Base-by-base conservation (phyloP, 23 tunicate species). In the Pegea sp. region DNA sequence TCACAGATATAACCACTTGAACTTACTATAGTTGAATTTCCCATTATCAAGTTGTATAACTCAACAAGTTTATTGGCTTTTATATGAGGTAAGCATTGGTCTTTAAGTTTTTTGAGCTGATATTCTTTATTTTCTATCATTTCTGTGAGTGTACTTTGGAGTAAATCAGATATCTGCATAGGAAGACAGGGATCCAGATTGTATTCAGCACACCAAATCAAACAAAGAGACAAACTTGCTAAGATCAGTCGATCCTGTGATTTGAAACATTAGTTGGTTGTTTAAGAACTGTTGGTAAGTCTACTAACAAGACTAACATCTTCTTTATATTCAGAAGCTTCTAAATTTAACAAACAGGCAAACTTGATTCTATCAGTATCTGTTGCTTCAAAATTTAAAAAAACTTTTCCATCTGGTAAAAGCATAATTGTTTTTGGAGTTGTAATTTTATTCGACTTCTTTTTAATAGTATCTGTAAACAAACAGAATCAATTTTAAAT, bases 191-290 rank as follows among this genome's bases (percentile, higher is more conserved):
- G 33, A 60, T 44, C 53, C 53, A 60, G 54, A 5, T 55, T 42
- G 32, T 67, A 67, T 27, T 38, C 73, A 19, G 73, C 73, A 30
- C 73, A 67, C 64, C 64, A 58, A n/a, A 67, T 31, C 7, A 67
- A 22, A 8, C 38, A 24, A 32, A 67, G 13, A 29, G 61, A 57
- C 48, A 67, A 30, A 58, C 60, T 48, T 23, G 48, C 31, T 30
- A 67, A 27, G 53, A 48, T 22, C 30, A 67, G 49, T 56, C 26
- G 13, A 3, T 56, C 27, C 42, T 56, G 7, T 27, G 2, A n/a
- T n/a, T n/a, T n/a, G n/a, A n/a, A n/a, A n/a, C n/a, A n/a, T n/a
- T n/a, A n/a, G n/a, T n/a, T n/a, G n/a, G n/a, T n/a, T n/a, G n/a
- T n/a, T n/a, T n/a, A n/a, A n/a, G n/a, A n/a, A n/a, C n/a, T n/a